Evolutionary conservation across 2,113 vertebrate species (phyloP), one percentile per base, ranked within the genome.

Genomic region (Oncorhynchus keta): DNA sequence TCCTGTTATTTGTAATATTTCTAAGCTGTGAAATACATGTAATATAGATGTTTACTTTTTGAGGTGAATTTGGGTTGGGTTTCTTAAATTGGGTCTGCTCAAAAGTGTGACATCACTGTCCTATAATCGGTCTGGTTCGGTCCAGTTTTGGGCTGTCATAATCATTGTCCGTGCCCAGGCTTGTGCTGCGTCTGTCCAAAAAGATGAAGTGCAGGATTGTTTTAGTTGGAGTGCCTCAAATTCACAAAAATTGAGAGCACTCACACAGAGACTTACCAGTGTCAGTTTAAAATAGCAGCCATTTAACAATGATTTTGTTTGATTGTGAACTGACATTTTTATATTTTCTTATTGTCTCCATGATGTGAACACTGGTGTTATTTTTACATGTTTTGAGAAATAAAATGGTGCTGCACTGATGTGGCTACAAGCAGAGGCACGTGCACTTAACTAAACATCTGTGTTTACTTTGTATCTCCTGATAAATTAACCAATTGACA

Each of bases 11-110:
- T 73, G 67, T 83, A 81, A 89, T 79, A 82, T 90, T 91, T 91
- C 78, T 66, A 92, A 92, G 84, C 89, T 93, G 92, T 93, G 90
- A 93, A 90, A 81, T 84, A 79, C 80, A 72, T 90, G 86, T 91
- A 87, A 86, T 88, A 86, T 86, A 88, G 84, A 79, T 76, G 79
- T 92, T 74, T 73, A n/a, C 65, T 64, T 70, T 74, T 75, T 70
- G 65, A 70, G 68, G 28, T 75, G 32, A 45, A 61, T 66, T 74
- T 28, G 71, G 68, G 69, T 66, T n/a, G 14, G 51, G 51, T 55
- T 55, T 55, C 51, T 67, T 28, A 67, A 3, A 67, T 45, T 45
- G 28, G 48, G 65, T 55, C 51, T 55, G 51, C 77, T 18, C 68
- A 30, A 67, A 49, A 49, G 13, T 7, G 49, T 72, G 49, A 72